phyloP scores from a whole-genome alignment of 2,888 invertebrate genomes.

The Antitype chi region DNA sequence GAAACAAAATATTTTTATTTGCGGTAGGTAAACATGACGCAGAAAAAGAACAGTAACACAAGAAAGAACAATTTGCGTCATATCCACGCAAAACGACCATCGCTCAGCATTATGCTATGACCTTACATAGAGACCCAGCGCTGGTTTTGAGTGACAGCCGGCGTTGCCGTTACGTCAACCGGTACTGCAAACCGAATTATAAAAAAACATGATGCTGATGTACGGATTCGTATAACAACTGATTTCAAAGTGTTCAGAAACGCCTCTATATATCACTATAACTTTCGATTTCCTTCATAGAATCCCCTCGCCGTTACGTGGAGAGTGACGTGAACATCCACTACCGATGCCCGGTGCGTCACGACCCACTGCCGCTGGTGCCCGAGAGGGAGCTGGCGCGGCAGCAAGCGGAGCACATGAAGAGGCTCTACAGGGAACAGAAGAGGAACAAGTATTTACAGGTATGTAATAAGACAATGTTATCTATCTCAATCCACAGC shows the following conservation, averaged over 20 bases:
- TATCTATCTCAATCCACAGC: background rate
- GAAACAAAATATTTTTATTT: no score
- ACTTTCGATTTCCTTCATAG: constrained; percentile 81
- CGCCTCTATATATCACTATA: background rate
- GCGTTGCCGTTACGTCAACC: no score
- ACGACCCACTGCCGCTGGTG: constrained; percentile 95
- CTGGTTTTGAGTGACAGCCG: no score
- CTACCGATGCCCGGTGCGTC: constrained; percentile 96
- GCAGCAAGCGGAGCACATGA: constrained; percentile 97
- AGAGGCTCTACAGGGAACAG: constrained; percentile 97
- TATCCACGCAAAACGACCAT: no score
- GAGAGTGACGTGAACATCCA: constrained; percentile 98
- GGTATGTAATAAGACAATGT: constrained; percentile 76
- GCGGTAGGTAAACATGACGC: no score
- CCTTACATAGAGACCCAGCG: no score
- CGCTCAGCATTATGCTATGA: no score
- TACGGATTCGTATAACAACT: background rate
- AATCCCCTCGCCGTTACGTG: constrained; percentile 96
- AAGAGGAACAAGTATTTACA: constrained; percentile 97
- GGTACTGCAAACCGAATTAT: no score
- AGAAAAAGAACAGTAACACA: no score
- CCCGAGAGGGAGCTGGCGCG: constrained; percentile 97
- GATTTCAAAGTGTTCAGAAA: background rate
- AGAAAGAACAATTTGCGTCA: no score
- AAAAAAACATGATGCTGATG: no score